These are phyloP conservation scores for Dasyurus viverrinus DNA, from an alignment of 2,113 vertebrate species.

Conservation along the genomic window DNA sequence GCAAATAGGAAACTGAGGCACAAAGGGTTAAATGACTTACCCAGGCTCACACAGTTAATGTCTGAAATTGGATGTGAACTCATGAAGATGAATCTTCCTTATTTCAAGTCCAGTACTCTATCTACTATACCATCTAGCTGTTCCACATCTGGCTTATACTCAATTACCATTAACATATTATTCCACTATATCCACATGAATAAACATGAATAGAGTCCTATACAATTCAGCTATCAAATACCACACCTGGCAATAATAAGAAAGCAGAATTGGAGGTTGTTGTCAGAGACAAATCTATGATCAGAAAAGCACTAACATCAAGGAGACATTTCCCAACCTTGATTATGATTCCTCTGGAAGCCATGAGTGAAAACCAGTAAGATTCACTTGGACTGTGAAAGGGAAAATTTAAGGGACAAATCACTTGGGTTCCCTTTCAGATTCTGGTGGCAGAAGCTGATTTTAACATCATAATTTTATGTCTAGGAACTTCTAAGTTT, in stretches of 20 bases:
- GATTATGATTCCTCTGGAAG: neutral
- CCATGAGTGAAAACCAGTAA: neutral
- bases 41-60: neutral
- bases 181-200: neutral
- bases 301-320: neutral
- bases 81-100: neutral
- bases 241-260: neutral
- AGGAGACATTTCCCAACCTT: neutral
- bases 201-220: neutral
- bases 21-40: neutral
- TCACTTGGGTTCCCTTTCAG: neutral
- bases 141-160: neutral
- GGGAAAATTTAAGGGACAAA: neutral
- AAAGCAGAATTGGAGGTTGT: neutral
- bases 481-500: neutral
- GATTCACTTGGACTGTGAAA: neutral
- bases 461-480: neutral
- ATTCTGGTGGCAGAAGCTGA: neutral
- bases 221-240: neutral
- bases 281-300: neutral
- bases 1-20: neutral
- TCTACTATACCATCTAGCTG: neutral
- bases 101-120: neutral
- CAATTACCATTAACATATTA: neutral
- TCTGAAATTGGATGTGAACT: neutral